Base-by-base conservation (phyloP, 2,113 vertebrate species). In the Boulengeromyrus knoepffleri region DNA sequence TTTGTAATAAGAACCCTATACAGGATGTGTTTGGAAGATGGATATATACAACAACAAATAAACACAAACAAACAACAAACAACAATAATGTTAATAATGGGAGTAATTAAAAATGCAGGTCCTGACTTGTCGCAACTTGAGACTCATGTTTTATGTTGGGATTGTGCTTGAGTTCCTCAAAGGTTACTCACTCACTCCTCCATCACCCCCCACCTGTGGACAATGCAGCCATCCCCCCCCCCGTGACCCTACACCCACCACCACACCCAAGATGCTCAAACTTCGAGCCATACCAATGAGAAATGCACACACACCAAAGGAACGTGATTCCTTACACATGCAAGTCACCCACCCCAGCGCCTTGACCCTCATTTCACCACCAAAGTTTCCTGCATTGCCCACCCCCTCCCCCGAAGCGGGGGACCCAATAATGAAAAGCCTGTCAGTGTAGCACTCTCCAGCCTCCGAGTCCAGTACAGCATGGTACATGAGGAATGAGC, bases 391-490 rank as follows among this genome's bases (percentile, higher is more conserved):
- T 6, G 1, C 46, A 85, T 24, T 13, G 39, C 46, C 47, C 45
- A 24, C 1, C 85, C 85, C n/a, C 3, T 0, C 5, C 47, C 96
- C 52, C 52, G 1, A 56, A 1, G 52, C 17, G 96, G 96, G 97
- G 96, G 89, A 83, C 93, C 93, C 95, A 95, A 94, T 96, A 97
- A 97, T 96, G 96, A 97, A 96, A 97, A 96, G 96, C 94, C 97
- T 96, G 96, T 97, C 97, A 96, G 95, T 96, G 96, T 96, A 95
- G 95, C 95, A 96, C 96, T 95, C 93, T 96, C 96, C 95, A 97
- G 97, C 95, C 94, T 93, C 94, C 95, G 31, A 80, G 74, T 97
- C 97, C 96, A 97, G 96, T 95, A 94, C 93, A 94, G 94, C 95
- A 95, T 92, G 95, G 90, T 94, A 95, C 95, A 94, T 80, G 92